Conservation (phyloP, 2,113 vertebrate species). For the Caretta caretta region DNA sequence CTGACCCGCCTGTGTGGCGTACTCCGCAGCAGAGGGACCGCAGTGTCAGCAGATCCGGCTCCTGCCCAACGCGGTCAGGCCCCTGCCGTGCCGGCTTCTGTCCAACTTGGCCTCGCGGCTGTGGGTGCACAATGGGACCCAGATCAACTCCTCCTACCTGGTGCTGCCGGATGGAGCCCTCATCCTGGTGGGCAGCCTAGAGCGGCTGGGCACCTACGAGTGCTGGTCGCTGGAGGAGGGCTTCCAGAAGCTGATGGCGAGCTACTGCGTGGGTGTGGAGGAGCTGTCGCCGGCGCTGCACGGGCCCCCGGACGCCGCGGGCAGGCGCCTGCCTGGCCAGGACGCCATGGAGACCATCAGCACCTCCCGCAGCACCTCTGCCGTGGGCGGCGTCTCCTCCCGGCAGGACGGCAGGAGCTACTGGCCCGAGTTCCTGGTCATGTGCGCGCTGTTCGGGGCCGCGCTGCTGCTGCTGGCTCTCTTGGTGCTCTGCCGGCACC, state of each 20-base stretch:
- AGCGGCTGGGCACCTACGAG: constrained; percentile 86
- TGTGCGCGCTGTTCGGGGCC: constrained; percentile 85
- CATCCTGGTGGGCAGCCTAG: constrained; percentile 88
- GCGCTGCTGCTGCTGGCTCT: constrained; percentile 83
- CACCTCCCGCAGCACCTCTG: constrained; percentile 78
- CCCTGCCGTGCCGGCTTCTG: constrained; percentile 87
- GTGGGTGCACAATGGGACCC: constrained; percentile 84
- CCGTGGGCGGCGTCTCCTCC: constrained; percentile 36
- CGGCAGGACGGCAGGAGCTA: constrained; percentile 87
- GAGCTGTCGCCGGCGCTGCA: background rate
- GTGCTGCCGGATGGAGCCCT: constrained; percentile 88
- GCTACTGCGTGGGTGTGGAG: constrained; percentile 86
- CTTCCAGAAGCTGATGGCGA: constrained; percentile 91
- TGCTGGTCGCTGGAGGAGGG: constrained; percentile 94
- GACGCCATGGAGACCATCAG: constrained; percentile 54
- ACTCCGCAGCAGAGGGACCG: constrained; percentile 57
- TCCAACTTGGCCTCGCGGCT: constrained; percentile 90
- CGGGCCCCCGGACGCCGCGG: accelerated
- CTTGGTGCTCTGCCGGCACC: constrained; percentile 89
- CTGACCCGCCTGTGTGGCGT: background rate
- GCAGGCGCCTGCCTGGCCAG: background rate
- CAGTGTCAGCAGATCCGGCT: constrained; percentile 85
- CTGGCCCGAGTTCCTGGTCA: constrained; percentile 94
- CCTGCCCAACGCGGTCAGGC: constrained; percentile 85
- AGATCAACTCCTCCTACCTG: constrained; percentile 82